Base-by-base conservation (phyloP, 2,797 vertebrate genomes). In the Halcyon smyrnensis region DNA sequence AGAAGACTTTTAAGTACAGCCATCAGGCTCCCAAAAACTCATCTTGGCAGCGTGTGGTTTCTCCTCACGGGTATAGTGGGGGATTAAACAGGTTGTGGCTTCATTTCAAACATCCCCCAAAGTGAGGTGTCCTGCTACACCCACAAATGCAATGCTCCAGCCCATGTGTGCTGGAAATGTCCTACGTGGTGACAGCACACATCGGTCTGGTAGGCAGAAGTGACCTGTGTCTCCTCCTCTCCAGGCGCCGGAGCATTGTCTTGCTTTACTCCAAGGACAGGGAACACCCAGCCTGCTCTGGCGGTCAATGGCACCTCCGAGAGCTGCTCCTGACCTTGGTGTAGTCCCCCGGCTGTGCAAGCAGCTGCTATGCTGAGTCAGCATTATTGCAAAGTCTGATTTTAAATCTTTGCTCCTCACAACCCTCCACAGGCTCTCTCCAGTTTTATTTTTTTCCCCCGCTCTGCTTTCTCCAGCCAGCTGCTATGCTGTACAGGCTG, bases 381-480 rank as follows among this genome's bases (percentile, higher is more conserved):
- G 86, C 84, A 59, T 82, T 65, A 62, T 91, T 74, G 68, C 64
- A 60, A 79, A 60, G 79, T 71, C 86, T 86, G 50, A 56, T 80
- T 62, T 91, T 25, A 89, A 93, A 90, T 43, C 74, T 73, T 90
- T 90, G 83, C 53, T 95, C 82, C 90, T 92, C 90, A 90, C 80
- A 95, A 95, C 81, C 39, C 84, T 92, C 70, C 94, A 62, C 68
- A 83, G 87, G 51, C 64, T 90, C 62, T 27, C 53, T 95, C 45
- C 87, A 87, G 9, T 15, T 76, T 20, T 15, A 6, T 23, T 32
- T 32, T 57, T 60, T 1, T 60, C 53, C 20, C 36, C 11, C 32
- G 34, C 39, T 27, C 51, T 0, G 0, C 17, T 87, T 92, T 74
- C 48, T 80, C 70, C 56, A 80, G 3, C 37, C 2, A 0, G 12